Conservation (phyloP, 1,140 invertebrate species). For the Danaus melanippus region DNA sequence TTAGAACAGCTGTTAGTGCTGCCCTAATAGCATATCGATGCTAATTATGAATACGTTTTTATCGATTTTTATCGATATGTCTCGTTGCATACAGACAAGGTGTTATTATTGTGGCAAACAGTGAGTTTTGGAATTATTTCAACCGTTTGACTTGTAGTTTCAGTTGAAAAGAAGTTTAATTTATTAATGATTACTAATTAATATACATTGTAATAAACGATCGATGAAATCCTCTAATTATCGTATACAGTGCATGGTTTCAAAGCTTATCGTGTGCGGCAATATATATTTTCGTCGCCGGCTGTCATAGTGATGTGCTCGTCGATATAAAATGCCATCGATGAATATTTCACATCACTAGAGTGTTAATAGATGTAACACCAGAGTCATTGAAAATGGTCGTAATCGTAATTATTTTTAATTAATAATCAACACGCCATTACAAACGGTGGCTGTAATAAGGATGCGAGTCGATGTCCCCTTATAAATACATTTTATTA, state of each 20-base stretch:
- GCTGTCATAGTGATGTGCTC: too few relatives aligned
- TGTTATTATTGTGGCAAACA: too few relatives aligned
- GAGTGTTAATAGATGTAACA: conserved; percentile 65
- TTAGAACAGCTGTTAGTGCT: conserved; percentile 52
- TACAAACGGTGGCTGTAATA: conserved; percentile 56
- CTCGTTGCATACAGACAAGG: too few relatives aligned
- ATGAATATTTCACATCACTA: conserved; percentile 35
- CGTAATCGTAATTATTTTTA: conserved; percentile 72
- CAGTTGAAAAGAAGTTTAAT: conserved; percentile 7
- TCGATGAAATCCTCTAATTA: conserved; percentile 16
- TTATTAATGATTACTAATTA: too few relatives aligned
- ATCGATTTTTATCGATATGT: conserved; percentile 12
- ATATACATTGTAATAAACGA: conserved; percentile 10
- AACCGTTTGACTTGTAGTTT: neutral
- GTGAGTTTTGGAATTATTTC: too few relatives aligned
- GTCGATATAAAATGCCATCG: too few relatives aligned
- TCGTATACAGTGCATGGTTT: too few relatives aligned
- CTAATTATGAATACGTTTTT: neutral
- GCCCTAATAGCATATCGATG: conserved; percentile 1
- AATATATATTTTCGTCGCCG: too few relatives aligned
- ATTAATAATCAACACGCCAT: conserved; percentile 71
- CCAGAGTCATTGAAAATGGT: conserved; percentile 70
- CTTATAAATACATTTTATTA: conserved; percentile 46
- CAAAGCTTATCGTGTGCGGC: neutral
- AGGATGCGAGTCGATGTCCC: conserved; percentile 67